Evolutionary conservation across 2,797 vertebrate species (phyloP).

Genomic region (Pelodytes ibericus): DNA sequence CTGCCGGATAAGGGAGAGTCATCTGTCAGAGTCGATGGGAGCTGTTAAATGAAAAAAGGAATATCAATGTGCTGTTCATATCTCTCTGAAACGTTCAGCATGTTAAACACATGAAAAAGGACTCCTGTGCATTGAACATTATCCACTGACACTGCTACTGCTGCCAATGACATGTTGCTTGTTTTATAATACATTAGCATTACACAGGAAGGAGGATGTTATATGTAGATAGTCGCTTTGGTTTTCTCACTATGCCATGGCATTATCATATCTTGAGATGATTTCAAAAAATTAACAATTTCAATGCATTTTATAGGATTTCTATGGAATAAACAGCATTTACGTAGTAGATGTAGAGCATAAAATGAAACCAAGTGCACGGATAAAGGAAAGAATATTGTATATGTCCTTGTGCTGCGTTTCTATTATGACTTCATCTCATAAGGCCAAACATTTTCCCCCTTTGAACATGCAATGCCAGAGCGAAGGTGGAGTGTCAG

Average conservation of each 20-base stretch:
- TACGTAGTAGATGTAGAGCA: too few species aligned
- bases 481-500: too few species aligned
- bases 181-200: slow-evolving; percentile 24
- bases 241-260: background rate
- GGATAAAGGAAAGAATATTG: too few species aligned
- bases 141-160: slow-evolving; percentile 24
- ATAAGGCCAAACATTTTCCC: too few species aligned
- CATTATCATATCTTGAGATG: background rate
- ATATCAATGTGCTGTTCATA: slow-evolving; percentile 59
- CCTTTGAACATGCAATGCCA: too few species aligned
- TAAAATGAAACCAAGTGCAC: too few species aligned
- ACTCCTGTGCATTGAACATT: slow-evolving; percentile 32
- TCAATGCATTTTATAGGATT: too few species aligned
- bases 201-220: slow-evolving; percentile 1
- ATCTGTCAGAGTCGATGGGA: slow-evolving; percentile 55
- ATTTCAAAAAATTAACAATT: too few species aligned
- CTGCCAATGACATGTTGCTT: slow-evolving; percentile 7
- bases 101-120: slow-evolving; percentile 58
- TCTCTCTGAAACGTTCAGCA: slow-evolving; percentile 47
- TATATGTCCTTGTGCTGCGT: too few species aligned
- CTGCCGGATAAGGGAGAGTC: slow-evolving; percentile 59
- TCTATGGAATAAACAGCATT: too few species aligned
- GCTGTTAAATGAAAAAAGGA: slow-evolving; percentile 61
- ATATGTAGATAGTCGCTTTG: background rate
- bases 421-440: too few species aligned